Conservation (phyloP, 2,113 vertebrate genomes). For the Platichthys stellatus region DNA sequence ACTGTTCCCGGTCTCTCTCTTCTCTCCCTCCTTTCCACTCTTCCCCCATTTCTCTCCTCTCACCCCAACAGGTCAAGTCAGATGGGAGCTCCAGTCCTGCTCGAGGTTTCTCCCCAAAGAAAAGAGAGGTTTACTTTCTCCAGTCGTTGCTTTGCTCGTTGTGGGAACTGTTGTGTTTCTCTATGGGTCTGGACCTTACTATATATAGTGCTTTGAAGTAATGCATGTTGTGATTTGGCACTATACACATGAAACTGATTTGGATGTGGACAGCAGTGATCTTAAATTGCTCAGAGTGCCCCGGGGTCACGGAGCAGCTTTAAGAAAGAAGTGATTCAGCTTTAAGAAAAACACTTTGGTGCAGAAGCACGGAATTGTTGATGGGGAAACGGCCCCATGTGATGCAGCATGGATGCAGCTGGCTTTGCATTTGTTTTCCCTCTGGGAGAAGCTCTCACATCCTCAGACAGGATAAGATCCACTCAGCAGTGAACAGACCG, state of each 20-base stretch:
- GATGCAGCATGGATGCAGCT: conserved; percentile 13
- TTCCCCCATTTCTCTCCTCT: no score
- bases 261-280: background rate
- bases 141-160: no score
- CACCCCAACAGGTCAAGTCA: no score
- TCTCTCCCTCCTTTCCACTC: no score
- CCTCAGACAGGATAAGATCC: conserved; percentile 34
- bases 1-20: no score
- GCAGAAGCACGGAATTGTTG: conserved; percentile 3
- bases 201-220: background rate
- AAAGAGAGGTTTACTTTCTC: no score
- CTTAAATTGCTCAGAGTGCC: background rate
- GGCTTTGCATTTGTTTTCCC: conserved; percentile 30
- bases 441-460: conserved; percentile 40
- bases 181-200: no score
- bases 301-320: background rate
- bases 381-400: background rate
- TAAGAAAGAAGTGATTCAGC: background rate
- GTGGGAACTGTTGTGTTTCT: no score
- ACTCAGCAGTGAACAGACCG: conserved; percentile 42
- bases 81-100: no score
- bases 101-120: no score
- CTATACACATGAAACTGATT: background rate
- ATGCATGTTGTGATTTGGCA: background rate
- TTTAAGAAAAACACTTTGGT: background rate